Conservation (phyloP, 2,888 invertebrate genomes). For the Clistopyga incitator region DNA sequence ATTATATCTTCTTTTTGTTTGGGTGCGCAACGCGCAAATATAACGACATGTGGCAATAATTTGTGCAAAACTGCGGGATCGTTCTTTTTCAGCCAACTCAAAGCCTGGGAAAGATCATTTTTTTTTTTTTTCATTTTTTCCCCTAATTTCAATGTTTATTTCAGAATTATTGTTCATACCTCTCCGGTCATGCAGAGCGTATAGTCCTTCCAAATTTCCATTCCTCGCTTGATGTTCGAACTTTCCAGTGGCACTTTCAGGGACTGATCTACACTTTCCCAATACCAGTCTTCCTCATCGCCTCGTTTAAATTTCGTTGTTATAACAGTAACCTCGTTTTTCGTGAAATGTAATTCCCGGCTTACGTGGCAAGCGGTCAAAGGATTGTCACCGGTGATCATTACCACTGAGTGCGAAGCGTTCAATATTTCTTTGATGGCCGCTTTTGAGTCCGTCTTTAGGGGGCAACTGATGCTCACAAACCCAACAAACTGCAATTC, state of each 20-base stretch:
- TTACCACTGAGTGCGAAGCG: constrained; percentile 96
- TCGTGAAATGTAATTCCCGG: constrained; percentile 95
- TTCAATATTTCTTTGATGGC: constrained; percentile 98
- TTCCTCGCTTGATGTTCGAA: constrained; percentile 83
- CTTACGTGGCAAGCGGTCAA: constrained; percentile 99
- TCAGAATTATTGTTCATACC: constrained; percentile 81
- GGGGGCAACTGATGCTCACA: constrained; percentile 98
- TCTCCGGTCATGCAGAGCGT: constrained; percentile 99
- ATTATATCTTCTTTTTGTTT: constrained; percentile 99
- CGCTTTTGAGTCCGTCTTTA: constrained; percentile 97
- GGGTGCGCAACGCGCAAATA: constrained; percentile 98
- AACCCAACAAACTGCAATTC: constrained; percentile 97
- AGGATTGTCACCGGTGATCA: constrained; percentile 99
- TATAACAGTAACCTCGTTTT: constrained; percentile 89
- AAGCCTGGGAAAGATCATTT: constrained; percentile 84
- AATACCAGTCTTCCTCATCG: constrained; percentile 86
- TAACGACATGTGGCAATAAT: constrained; percentile 93
- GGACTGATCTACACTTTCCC: constrained; percentile 91
- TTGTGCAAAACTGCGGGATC: constrained; percentile 88
- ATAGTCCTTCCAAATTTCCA: constrained; percentile 89
- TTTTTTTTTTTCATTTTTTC: too few relatives aligned
- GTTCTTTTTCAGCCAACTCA: constrained; percentile 89
- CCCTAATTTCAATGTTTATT: too few relatives aligned
- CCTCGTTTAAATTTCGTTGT: constrained; percentile 84
- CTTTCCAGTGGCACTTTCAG: constrained; percentile 85